These are phyloP conservation scores for Druon quercuslanigerum DNA, from an alignment of 1,140 invertebrate genomes.

Conservation along the genomic window DNA sequence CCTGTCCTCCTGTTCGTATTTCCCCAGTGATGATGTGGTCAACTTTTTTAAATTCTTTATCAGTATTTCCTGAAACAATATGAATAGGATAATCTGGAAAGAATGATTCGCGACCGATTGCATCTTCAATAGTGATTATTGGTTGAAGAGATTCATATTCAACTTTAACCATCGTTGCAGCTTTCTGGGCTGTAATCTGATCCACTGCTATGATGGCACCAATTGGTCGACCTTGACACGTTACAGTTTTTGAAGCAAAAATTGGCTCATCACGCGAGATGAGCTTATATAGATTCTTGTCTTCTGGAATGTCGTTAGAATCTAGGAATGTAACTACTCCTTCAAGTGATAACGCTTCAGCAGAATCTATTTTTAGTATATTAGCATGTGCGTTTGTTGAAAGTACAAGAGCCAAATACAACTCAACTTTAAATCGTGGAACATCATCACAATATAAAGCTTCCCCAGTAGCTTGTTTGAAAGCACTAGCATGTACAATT, in stretches of 20 bases:
- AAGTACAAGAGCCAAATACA: constrained; percentile 86
- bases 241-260: constrained; percentile 68
- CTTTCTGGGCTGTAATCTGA: constrained; percentile 84
- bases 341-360: constrained; percentile 81
- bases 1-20: constrained; percentile 90
- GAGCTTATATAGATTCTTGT: neutral
- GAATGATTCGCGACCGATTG: constrained; percentile 84
- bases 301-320: constrained; percentile 65
- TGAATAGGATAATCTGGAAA: constrained; percentile 75
- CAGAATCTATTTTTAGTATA: constrained; percentile 84
- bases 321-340: constrained; percentile 86
- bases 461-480: constrained; percentile 94
- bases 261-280: neutral
- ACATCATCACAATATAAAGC: constrained; percentile 95
- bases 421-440: constrained; percentile 82
- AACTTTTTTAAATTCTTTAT: constrained; percentile 79
- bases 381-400: constrained; percentile 88
- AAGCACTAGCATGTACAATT: constrained; percentile 86
- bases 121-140: constrained; percentile 85
- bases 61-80: constrained; percentile 82
- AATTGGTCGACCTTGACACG: constrained; percentile 85
- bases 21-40: constrained; percentile 83
- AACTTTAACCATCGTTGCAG: constrained; percentile 84
- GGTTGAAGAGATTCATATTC: constrained; percentile 85
- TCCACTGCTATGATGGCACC: constrained; percentile 85